Evolutionary conservation across 2,113 vertebrate species (phyloP).

Genomic region (Brachypteracias leptosomus): DNA sequence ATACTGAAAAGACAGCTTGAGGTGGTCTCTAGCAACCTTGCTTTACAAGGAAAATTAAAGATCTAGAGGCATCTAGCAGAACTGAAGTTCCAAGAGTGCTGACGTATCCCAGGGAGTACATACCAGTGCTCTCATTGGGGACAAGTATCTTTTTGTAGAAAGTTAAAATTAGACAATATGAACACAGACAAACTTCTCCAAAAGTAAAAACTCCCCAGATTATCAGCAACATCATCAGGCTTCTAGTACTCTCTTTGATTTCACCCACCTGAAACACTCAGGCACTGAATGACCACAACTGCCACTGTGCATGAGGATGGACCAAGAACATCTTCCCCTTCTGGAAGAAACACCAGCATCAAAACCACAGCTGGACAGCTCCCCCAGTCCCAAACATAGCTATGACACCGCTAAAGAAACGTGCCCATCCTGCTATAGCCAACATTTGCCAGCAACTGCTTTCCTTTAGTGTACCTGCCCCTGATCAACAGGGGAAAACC

Average conservation of each 20-base stretch:
- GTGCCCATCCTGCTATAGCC: background rate
- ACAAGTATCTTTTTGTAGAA: background rate
- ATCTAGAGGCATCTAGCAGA: background rate
- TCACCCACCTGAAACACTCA: background rate
- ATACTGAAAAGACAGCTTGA: background rate
- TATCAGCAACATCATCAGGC: background rate
- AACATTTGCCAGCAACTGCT: background rate
- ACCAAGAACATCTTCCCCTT: background rate
- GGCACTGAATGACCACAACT: background rate
- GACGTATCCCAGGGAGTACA: background rate
- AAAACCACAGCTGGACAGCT: background rate
- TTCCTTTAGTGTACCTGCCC: background rate
- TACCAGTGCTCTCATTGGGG: background rate
- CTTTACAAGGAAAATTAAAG: background rate
- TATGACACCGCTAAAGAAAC: background rate
- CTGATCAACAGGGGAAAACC: background rate
- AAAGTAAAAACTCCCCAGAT: background rate
- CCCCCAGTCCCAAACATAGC: background rate
- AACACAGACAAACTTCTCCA: background rate
- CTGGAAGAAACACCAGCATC: background rate
- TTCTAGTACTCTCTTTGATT: background rate
- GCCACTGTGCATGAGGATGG: accelerated
- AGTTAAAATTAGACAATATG: background rate
- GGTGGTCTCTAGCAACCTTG: background rate
- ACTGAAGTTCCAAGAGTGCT: background rate